A percentile compares a stretch with the other conserved stretches of the same genome.
Conservation (phyloP, 2,888 invertebrate species). For the Frankliniella fusca region DNA sequence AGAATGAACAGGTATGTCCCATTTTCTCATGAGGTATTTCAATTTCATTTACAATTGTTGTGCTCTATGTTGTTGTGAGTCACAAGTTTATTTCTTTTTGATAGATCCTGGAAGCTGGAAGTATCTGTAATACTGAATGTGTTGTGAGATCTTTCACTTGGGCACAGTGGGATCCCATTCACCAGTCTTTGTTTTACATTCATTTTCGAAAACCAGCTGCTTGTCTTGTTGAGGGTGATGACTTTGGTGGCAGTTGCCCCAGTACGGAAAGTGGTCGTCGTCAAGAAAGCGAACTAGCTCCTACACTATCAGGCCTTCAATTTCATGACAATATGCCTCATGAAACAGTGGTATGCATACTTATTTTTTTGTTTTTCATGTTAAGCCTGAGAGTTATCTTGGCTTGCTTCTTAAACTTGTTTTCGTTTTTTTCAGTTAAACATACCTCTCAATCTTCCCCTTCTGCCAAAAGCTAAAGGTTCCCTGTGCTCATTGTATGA, state of each 20-base stretch:
- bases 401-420: conserved; percentile 24
- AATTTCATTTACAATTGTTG: conserved; percentile 35
- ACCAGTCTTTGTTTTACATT: conserved; percentile 78
- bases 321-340: conserved; percentile 82
- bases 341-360: conserved; percentile 71
- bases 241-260: conserved; percentile 42
- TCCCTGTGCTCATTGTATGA: conserved; percentile 65
- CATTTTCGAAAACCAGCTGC: conserved; percentile 68
- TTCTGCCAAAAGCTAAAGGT: conserved; percentile 55
- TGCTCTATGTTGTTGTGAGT: conserved; percentile 41
- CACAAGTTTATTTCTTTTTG: conserved; percentile 20
- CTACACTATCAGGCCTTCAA: conserved; percentile 76
- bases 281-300: conserved; percentile 58
- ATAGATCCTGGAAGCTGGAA: conserved; percentile 33
- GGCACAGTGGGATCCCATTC: conserved; percentile 80
- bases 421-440: conserved; percentile 58
- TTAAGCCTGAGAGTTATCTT: background rate
- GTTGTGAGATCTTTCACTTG: conserved; percentile 70
- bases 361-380: conserved; percentile 28
- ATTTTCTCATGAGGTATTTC: background rate
- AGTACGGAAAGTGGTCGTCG: conserved; percentile 42
- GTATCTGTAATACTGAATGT: conserved; percentile 45
- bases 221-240: conserved; percentile 61
- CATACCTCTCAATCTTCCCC: conserved; percentile 76
- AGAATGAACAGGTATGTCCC: conserved; percentile 33